Conservation (phyloP, 2,113 vertebrate species). For the Hippocampus abdominalis region DNA sequence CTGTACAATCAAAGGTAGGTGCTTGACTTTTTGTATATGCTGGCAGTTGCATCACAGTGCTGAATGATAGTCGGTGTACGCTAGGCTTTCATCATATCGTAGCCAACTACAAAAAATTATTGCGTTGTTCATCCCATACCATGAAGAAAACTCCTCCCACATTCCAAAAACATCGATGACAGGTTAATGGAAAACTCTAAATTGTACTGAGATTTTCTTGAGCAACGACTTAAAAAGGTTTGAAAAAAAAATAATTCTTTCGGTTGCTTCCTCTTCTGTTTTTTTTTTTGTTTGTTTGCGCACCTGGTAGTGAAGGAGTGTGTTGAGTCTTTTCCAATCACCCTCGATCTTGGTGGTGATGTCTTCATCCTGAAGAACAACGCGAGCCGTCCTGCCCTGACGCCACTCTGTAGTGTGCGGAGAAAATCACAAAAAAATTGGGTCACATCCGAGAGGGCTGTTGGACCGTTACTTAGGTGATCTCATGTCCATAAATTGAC, state of each 20-base stretch:
- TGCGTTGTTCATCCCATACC: no score
- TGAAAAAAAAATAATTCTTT: constrained; percentile 3
- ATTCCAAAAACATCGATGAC: no score
- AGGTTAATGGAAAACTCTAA: no score
- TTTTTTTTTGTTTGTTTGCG: neutral
- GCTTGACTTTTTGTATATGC: neutral
- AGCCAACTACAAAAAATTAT: no score
- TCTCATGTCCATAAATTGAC: neutral
- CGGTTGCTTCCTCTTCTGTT: neutral
- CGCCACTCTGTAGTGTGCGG: constrained; percentile 80
- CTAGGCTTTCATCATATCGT: neutral
- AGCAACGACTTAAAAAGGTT: neutral
- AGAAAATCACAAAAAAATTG: constrained; percentile 14
- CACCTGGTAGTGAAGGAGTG: constrained; percentile 89
- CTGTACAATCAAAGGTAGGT: constrained; percentile 60
- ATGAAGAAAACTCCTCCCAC: no score
- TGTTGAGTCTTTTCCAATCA: constrained; percentile 91
- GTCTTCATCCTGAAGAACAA: constrained; percentile 91
- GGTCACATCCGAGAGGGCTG: constrained; percentile 1
- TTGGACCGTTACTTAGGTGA: neutral
- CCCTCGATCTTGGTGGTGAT: constrained; percentile 95
- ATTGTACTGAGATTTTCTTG: no score
- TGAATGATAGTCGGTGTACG: neutral
- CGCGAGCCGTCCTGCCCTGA: constrained; percentile 86
- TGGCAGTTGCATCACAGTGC: neutral